These are phyloP conservation scores for Mus minutoides DNA, from an alignment of 2,797 vertebrate genomes.

Conservation along the genomic window DNA sequence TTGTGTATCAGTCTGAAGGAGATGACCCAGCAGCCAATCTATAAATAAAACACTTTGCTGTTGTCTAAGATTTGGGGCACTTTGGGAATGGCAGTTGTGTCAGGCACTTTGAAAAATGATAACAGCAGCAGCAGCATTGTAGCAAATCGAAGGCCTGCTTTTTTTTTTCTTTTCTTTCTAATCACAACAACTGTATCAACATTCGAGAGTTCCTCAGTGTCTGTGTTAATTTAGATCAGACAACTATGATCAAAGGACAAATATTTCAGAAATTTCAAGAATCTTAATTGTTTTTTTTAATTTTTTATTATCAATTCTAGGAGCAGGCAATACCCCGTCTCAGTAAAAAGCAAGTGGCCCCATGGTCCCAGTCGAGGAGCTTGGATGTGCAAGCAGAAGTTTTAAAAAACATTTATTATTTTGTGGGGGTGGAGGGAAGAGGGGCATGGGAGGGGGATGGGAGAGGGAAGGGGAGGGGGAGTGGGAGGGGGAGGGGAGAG, in stretches of 20 bases:
- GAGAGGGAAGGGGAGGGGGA: no score
- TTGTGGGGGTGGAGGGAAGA: no score
- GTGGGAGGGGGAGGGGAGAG: no score
- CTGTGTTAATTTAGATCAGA: not conserved
- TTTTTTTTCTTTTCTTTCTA: not conserved
- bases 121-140: not conserved
- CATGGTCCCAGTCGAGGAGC: not conserved
- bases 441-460: no score
- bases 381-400: not conserved
- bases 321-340: not conserved
- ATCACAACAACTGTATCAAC: not conserved
- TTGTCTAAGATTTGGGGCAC: conserved; percentile 32
- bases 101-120: conserved; percentile 62
- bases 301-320: not conserved
- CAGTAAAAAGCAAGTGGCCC: not conserved
- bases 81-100: conserved; percentile 58
- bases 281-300: not conserved
- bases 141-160: not conserved
- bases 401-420: not conserved
- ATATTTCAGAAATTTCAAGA: not conserved
- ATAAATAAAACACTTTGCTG: conserved; percentile 67
- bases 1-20: conserved; percentile 60
- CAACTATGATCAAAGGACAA: not conserved
- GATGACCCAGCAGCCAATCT: conserved; percentile 62
- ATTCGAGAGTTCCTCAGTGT: not conserved